A percentile compares a stretch with the other conserved stretches of the same genome.
phyloP scores from a whole-genome alignment of 2,113 vertebrate genomes.

The Cnemophilus loriae region DNA sequence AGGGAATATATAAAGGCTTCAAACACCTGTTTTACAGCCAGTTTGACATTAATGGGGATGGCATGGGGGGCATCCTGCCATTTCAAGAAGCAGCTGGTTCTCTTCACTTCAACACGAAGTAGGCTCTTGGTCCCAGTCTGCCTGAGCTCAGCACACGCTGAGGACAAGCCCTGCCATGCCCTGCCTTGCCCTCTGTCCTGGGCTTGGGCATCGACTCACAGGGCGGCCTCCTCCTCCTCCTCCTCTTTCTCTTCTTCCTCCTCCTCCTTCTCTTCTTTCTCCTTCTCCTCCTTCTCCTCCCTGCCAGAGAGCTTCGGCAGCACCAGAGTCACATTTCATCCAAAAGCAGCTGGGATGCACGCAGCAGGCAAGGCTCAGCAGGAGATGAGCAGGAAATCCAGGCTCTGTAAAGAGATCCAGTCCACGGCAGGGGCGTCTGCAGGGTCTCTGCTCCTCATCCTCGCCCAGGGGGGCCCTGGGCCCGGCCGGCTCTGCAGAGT shows the following conservation, averaged over 20 bases:
- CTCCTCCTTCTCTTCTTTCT: not conserved
- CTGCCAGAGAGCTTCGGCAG: not conserved
- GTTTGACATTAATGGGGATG: not conserved
- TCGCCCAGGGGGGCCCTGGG: fast-evolving
- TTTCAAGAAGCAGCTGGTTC: not conserved
- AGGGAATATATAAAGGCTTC: not conserved
- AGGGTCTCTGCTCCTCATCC: not conserved
- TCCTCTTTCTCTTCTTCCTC: not conserved
- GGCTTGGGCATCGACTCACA: not conserved
- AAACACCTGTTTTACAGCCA: not conserved
- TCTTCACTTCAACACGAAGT: not conserved
- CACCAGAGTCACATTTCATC: not conserved
- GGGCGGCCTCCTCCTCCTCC: not conserved
- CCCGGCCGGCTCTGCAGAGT: not conserved
- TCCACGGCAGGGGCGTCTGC: fast-evolving
- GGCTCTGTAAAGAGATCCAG: not conserved
- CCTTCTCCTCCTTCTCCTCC: not conserved
- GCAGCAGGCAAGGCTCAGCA: not conserved
- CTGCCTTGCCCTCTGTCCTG: not conserved
- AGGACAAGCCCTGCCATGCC: not conserved
- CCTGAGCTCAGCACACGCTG: not conserved
- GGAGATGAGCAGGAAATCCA: not conserved
- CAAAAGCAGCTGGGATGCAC: not conserved
- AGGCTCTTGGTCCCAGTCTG: not conserved
- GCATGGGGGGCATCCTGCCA: not conserved